Percentiles rank a stretch among this genome's conserved stretches.
These are phyloP conservation scores for Junonia oenone DNA, from an alignment of 2,888 invertebrate species.

Conservation along the genomic window DNA sequence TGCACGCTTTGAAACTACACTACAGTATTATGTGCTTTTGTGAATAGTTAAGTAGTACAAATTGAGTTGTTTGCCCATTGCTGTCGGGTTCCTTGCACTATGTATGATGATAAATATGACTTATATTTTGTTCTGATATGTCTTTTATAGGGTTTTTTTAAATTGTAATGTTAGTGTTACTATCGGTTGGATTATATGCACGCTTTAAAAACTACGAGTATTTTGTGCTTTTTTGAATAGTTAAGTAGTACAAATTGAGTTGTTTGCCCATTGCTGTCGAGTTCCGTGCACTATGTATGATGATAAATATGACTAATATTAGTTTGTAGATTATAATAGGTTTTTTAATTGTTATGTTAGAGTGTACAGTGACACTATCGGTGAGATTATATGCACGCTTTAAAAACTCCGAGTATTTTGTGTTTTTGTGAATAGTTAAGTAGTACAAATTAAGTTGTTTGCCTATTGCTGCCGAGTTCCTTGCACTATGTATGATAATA, in stretches of 20 bases:
- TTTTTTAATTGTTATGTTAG: too few relatives aligned
- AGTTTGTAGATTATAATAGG: too few relatives aligned
- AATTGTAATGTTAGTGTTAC: too few relatives aligned
- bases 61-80: conserved; percentile 45
- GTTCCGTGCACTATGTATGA: too few relatives aligned
- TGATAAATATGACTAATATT: too few relatives aligned
- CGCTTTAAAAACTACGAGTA: too few relatives aligned
- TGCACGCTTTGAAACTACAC: conserved; percentile 36
- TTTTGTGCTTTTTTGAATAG: too few relatives aligned
- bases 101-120: neutral
- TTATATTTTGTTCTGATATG: neutral
- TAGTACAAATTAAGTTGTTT: conserved; percentile 46
- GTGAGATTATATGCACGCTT: conserved; percentile 37
- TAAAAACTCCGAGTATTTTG: conserved; percentile 39
- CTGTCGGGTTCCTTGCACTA: conserved; percentile 23
- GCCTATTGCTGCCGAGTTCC: conserved; percentile 32
- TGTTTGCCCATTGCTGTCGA: too few relatives aligned
- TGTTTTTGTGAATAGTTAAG: conserved; percentile 47
- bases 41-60: conserved; percentile 43
- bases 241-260: too few relatives aligned
- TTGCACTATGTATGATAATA: conserved; percentile 1
- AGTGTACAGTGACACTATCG: too few relatives aligned
- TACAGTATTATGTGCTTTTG: conserved; percentile 43
- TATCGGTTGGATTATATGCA: too few relatives aligned
- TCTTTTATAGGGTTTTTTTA: neutral